Base-by-base conservation (phyloP, 2,797 vertebrate species). In the Cryptoprocta ferox region DNA sequence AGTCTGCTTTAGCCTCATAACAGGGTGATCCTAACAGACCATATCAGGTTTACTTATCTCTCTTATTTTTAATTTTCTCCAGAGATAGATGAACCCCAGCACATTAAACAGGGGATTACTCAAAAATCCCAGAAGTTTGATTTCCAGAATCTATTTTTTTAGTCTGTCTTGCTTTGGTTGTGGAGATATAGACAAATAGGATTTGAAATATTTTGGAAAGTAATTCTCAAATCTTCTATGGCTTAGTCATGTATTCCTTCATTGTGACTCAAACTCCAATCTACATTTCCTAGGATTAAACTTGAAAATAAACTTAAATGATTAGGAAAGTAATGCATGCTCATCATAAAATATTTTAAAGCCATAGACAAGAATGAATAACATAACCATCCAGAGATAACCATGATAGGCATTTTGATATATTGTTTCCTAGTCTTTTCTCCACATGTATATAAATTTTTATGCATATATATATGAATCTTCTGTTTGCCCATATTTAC, bases 181-280 rank as follows among this genome's bases (percentile, higher is more conserved):
- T 95, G 28, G 73, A 70, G 21, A 70, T 71, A n/a, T 2, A 84
- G 50, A 30, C 79, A 97, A 78, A 73, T 75, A 56, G 15, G 16
- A 94, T 81, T 83, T 89, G 39, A 93, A 96, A 81, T 83, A 84
- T 82, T 95, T 96, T 78, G 26, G 63, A 95, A 88, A 96, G 83
- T 84, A 66, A 89, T 85, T 88, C 37, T 1, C 30, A 53, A 86
- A 3, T 68, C 87, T 90, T 93, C 70, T 42, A 68, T 68, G 24
- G 7, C 80, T 94, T 94, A 75, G 0, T 96, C 81, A 89, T 86
- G 32, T 93, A 50, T 83, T 71, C 39, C 19, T 90, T 95, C 65
- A 65, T 45, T 75, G 42, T 37, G 39, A 93, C 39, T 96, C 26
- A 37, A 94, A 82, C 26, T 30, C 18, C 37, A 85, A 48, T 70